A percentile compares a stretch with the other conserved stretches of the same genome.
Evolutionary conservation across 2,113 vertebrate species (phyloP).

Genomic region (Pelobates fuscus): DNA sequence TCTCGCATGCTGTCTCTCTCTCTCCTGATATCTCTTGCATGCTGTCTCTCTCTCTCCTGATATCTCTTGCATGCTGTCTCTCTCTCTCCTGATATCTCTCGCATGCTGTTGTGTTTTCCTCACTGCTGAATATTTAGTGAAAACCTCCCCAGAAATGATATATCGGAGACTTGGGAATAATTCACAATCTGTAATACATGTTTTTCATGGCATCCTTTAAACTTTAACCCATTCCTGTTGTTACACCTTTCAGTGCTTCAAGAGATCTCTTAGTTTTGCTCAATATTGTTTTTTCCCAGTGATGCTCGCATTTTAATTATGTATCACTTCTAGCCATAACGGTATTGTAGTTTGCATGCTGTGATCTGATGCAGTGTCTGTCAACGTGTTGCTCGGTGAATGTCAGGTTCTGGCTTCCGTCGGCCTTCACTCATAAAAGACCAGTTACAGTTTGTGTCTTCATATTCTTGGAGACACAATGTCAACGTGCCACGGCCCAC

Average conservation of each 20-base stretch:
- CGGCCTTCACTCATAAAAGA: no score
- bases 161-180: conserved; percentile 33
- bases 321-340: no score
- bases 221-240: conserved; percentile 21
- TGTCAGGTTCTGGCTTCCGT: no score
- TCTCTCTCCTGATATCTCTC: background rate
- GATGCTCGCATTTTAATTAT: no score
- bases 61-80: background rate
- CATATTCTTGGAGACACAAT: no score
- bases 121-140: conserved; percentile 45
- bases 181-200: conserved; percentile 41
- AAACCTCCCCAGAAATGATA: conserved; percentile 31
- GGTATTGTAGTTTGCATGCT: no score
- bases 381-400: no score
- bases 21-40: background rate
- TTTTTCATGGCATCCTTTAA: conserved; percentile 24
- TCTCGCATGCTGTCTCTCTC: background rate
- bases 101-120: background rate
- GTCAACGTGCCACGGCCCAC: background rate
- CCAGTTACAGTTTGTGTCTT: no score
- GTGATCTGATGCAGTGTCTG: no score
- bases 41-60: background rate
- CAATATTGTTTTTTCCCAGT: no score
- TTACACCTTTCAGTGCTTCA: background rate
- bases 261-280: no score